A percentile compares a stretch with the other conserved stretches of the same genome.
Evolutionary conservation across 1,140 invertebrate species (phyloP).

Genomic region (Oncopodura yosiiana): DNA sequence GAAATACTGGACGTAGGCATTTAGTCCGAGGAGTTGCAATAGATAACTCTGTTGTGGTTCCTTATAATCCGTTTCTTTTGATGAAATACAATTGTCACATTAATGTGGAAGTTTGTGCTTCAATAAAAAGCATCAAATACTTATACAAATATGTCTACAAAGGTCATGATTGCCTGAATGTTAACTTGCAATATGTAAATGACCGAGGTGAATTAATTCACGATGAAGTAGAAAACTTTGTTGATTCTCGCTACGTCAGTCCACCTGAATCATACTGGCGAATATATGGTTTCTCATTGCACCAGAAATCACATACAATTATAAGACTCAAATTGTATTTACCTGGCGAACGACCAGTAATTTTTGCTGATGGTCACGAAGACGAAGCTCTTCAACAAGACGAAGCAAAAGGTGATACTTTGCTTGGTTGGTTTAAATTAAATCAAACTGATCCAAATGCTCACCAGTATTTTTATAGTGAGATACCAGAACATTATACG

Average conservation of each 20-base stretch:
- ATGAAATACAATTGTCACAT: conserved; percentile 32
- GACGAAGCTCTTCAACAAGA: conserved; percentile 26
- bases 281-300: conserved; percentile 41
- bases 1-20: conserved; percentile 33
- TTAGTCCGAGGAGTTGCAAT: not conserved
- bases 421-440: no score
- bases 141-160: conserved; percentile 39
- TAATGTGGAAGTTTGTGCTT: conserved; percentile 37
- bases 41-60: not conserved
- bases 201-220: conserved; percentile 15
- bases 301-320: conserved; percentile 41
- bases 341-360: conserved; percentile 40
- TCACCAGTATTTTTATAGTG: conserved; percentile 31
- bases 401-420: no score
- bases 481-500: conserved; percentile 34
- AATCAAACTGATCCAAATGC: no score
- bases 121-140: conserved; percentile 38
- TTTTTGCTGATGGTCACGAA: conserved; percentile 37
- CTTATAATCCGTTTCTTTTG: conserved; percentile 13
- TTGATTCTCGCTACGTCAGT: conserved; percentile 41
- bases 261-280: conserved; percentile 43
- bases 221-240: conserved; percentile 37
- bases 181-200: conserved; percentile 29
- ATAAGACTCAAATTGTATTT: conserved; percentile 42
- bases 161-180: conserved; percentile 36